A percentile compares a stretch with the other conserved stretches of the same genome.
These are phyloP conservation scores for Acrossocheilus fasciatus DNA, from an alignment of 2,797 vertebrate genomes.

Conservation along the genomic window DNA sequence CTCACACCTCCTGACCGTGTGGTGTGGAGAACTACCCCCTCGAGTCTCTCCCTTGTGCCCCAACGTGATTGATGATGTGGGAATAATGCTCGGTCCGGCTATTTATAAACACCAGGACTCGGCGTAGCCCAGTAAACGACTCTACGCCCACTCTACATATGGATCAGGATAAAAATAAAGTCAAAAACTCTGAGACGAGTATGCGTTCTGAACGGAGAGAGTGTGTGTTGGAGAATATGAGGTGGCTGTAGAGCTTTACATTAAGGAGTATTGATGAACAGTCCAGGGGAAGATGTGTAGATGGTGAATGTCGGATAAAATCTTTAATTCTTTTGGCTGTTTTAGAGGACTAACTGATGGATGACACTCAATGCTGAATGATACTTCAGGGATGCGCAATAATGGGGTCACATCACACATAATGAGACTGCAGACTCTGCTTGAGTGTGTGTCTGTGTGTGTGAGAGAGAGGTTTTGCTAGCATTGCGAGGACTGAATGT, in stretches of 20 bases:
- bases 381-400: conserved; percentile 48
- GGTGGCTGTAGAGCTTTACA: conserved; percentile 20
- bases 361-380: conserved; percentile 76
- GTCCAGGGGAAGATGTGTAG: conserved; percentile 64
- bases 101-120: conserved; percentile 83
- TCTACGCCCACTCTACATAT: conserved; percentile 68
- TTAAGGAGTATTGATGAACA: conserved; percentile 52
- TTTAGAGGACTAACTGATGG: conserved; percentile 72
- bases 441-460: background rate
- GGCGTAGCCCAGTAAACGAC: conserved; percentile 71
- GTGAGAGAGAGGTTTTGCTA: background rate
- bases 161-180: conserved; percentile 58
- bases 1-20: conserved; percentile 8
- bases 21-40: conserved; percentile 49
- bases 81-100: conserved; percentile 79
- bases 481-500: background rate
- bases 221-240: background rate
- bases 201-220: background rate
- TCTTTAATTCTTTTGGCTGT: conserved; percentile 71
- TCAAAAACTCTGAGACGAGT: background rate
- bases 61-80: conserved; percentile 81
- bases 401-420: conserved; percentile 41
- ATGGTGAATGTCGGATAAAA: conserved; percentile 77
- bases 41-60: conserved; percentile 36
- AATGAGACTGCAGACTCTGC: conserved; percentile 36